Conservation (phyloP, 2,888 invertebrate genomes). For the Bimastos eiseni region DNA sequence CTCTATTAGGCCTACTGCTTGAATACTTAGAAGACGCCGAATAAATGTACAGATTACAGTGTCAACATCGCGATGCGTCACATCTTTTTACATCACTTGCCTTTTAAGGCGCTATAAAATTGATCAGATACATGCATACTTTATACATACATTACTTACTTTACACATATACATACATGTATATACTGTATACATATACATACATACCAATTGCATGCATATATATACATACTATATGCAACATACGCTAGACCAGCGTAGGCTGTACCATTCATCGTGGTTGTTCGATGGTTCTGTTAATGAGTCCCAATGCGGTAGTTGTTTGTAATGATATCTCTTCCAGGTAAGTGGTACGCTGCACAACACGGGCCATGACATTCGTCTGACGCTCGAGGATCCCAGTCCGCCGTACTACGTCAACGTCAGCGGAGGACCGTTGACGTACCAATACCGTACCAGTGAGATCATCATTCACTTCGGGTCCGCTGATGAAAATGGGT, state of each 20-base stretch:
- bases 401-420: conserved; percentile 76
- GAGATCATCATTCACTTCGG: conserved; percentile 76
- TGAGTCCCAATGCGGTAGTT: background rate
- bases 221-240: background rate
- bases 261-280: background rate
- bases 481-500: conserved; percentile 86
- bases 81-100: too few species aligned
- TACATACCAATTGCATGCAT: background rate
- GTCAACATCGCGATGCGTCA: too few species aligned
- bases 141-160: too few species aligned
- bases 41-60: too few species aligned
- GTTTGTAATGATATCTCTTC: background rate
- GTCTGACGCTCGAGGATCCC: conserved; percentile 77
- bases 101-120: too few species aligned
- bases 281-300: background rate
- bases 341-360: conserved; percentile 86
- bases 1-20: too few species aligned
- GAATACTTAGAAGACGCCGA: too few species aligned
- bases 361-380: conserved; percentile 92
- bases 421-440: conserved; percentile 91
- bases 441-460: conserved; percentile 91
- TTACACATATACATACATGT: too few species aligned
- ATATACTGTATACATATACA: too few species aligned
- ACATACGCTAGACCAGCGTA: background rate
- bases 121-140: too few species aligned